These are phyloP conservation scores for Onychomys torridus DNA, from an alignment of 2,797 vertebrate species.

Conservation along the genomic window DNA sequence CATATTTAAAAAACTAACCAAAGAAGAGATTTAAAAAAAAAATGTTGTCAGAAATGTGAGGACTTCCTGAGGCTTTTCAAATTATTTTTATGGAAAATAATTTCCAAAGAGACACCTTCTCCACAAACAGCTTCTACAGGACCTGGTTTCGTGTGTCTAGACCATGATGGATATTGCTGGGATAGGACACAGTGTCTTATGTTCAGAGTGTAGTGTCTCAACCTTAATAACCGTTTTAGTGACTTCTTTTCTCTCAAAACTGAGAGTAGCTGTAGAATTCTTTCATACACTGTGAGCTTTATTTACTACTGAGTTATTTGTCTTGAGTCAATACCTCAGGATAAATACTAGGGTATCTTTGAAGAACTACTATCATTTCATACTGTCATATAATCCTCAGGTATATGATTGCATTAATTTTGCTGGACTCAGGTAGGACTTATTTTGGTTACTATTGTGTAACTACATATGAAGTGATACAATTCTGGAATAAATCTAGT, in stretches of 20 bases:
- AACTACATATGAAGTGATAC: background rate
- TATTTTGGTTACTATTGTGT: background rate
- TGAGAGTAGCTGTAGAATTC: fast-evolving
- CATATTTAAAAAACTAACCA: background rate
- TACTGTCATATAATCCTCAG: background rate
- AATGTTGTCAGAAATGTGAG: background rate
- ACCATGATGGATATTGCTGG: background rate
- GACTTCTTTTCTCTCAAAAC: background rate
- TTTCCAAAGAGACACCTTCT: background rate
- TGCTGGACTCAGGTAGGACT: background rate
- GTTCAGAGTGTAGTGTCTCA: background rate
- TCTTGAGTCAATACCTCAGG: background rate
- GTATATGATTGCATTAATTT: background rate
- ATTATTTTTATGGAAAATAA: background rate
- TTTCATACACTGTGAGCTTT: background rate
- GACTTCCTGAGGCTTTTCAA: background rate
- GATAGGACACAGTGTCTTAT: background rate
- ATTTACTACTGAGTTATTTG: background rate
- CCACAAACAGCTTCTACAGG: background rate
- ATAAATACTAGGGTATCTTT: background rate
- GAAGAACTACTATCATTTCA: background rate
- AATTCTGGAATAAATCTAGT: background rate
- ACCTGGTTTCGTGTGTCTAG: background rate
- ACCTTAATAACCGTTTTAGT: background rate
- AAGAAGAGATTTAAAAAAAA: background rate